A percentile compares a stretch with the other conserved stretches of the same genome.
Conservation (phyloP, 1,140 invertebrate genomes). For the Sinonovacula constricta region DNA sequence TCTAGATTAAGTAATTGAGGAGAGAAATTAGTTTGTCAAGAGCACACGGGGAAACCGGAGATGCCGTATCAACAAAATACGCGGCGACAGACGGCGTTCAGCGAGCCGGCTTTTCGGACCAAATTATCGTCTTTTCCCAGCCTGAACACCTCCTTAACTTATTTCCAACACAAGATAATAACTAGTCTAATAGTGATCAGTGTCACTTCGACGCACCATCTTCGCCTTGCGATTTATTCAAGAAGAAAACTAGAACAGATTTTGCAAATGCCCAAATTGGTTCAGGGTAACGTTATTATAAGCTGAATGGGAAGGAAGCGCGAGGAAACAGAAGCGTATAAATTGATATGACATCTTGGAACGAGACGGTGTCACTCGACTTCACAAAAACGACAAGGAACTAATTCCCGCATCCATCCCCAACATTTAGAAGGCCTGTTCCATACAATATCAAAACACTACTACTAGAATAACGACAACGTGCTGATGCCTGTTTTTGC, state of each 20-base stretch:
- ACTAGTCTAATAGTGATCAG: slow-evolving; percentile 50
- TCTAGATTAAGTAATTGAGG: slow-evolving; percentile 24
- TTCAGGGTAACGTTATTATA: slow-evolving; percentile 52
- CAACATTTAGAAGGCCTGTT: slow-evolving; percentile 29
- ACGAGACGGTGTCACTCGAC: slow-evolving; percentile 29
- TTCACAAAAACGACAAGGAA: slow-evolving; percentile 37
- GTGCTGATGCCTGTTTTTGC: background rate
- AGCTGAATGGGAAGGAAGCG: slow-evolving; percentile 27
- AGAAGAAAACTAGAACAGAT: slow-evolving; percentile 47
- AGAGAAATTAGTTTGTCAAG: slow-evolving; percentile 49
- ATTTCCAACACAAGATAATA: slow-evolving; percentile 54
- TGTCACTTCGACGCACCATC: slow-evolving; percentile 35
- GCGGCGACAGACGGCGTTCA: slow-evolving; percentile 17
- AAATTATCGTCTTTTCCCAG: slow-evolving; percentile 50
- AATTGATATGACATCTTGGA: slow-evolving; percentile 53
- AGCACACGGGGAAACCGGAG: slow-evolving; percentile 17
- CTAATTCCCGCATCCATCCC: slow-evolving; percentile 10
- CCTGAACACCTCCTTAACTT: slow-evolving; percentile 46
- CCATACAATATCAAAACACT: slow-evolving; percentile 38
- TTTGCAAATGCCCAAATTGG: slow-evolving; percentile 45
- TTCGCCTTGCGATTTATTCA: slow-evolving; percentile 48
- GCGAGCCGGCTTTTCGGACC: slow-evolving; percentile 26
- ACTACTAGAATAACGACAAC: slow-evolving; percentile 9
- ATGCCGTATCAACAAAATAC: slow-evolving; percentile 37
- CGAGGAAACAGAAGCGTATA: slow-evolving; percentile 9